These are phyloP conservation scores for Brachylomia viminalis DNA, from an alignment of 2,888 invertebrate genomes.

Conservation along the genomic window DNA sequence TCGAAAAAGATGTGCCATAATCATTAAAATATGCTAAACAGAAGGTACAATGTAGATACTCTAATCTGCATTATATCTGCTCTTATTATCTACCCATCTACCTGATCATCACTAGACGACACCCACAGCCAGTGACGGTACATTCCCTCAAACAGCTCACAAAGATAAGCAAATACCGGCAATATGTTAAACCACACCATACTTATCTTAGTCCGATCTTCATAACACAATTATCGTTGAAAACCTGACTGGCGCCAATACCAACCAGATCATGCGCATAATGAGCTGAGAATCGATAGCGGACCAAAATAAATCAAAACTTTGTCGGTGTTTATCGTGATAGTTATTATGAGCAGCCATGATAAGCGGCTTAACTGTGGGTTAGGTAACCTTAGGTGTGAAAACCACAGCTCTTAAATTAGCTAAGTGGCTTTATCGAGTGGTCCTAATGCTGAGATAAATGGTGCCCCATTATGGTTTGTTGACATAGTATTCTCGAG, in stretches of 20 bases:
- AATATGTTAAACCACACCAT: conserved; percentile 36
- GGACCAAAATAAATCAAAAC: conserved; percentile 63
- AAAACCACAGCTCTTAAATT: conserved; percentile 78
- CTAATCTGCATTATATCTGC: neutral
- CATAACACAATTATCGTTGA: conserved; percentile 62
- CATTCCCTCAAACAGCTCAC: conserved; percentile 16
- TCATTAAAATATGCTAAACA: neutral
- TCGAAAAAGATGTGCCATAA: neutral
- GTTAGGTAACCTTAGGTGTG: conserved; percentile 76
- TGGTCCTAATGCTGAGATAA: conserved; percentile 73
- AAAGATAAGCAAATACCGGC: conserved; percentile 46
- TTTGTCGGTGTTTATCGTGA: conserved; percentile 56
- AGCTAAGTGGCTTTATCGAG: conserved; percentile 81
- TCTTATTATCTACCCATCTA: neutral
- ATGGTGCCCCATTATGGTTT: conserved; percentile 70
- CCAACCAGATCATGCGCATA: conserved; percentile 51
- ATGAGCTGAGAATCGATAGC: conserved; percentile 59
- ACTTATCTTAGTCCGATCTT: conserved; percentile 54
- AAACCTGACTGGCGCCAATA: conserved; percentile 61
- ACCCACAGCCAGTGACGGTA: conserved; percentile 8
- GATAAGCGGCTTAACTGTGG: conserved; percentile 74
- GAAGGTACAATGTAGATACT: neutral
- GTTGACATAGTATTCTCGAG: conserved; percentile 43
- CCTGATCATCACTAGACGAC: neutral
- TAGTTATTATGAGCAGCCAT: conserved; percentile 61